A percentile compares a stretch with the other conserved stretches of the same genome.
phyloP scores from a whole-genome alignment of 2,797 vertebrate species.

The Hephaestus fuliginosus region DNA sequence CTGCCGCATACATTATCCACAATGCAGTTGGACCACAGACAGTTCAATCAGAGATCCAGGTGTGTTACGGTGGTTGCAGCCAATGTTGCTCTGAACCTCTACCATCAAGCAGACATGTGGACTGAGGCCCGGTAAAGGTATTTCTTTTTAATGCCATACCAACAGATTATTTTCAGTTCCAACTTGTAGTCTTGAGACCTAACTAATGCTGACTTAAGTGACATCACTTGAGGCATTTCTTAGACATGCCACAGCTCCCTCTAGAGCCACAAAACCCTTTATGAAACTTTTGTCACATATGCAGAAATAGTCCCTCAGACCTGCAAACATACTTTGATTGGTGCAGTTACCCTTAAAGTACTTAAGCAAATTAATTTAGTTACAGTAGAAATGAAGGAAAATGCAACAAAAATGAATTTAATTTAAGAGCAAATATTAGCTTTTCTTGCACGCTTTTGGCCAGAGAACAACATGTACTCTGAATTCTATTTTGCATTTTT shows the following conservation, averaged over 20 bases:
- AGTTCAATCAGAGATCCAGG: background rate
- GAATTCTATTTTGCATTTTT: slow-evolving; percentile 38
- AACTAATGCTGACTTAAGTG: background rate
- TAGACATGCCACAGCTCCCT: background rate
- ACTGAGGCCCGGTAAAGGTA: background rate
- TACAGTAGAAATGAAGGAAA: background rate
- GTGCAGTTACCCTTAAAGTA: background rate
- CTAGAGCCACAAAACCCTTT: background rate
- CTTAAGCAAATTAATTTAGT: background rate
- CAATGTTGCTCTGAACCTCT: background rate
- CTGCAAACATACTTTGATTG: background rate
- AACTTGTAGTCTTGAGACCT: background rate
- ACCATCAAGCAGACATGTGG: background rate
- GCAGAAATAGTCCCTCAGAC: background rate
- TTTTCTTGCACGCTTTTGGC: background rate
- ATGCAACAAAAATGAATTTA: background rate
- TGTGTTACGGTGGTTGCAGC: background rate
- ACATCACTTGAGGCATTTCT: background rate
- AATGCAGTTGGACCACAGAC: background rate
- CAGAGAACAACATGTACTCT: slow-evolving; percentile 34
- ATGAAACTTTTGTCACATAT: background rate
- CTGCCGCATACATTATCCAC: background rate
- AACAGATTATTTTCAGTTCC: background rate
- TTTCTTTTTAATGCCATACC: background rate
- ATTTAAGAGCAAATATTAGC: slow-evolving; percentile 21